phyloP scores from a whole-genome alignment of 2,113 vertebrate species.

The Carassius carassius region DNA sequence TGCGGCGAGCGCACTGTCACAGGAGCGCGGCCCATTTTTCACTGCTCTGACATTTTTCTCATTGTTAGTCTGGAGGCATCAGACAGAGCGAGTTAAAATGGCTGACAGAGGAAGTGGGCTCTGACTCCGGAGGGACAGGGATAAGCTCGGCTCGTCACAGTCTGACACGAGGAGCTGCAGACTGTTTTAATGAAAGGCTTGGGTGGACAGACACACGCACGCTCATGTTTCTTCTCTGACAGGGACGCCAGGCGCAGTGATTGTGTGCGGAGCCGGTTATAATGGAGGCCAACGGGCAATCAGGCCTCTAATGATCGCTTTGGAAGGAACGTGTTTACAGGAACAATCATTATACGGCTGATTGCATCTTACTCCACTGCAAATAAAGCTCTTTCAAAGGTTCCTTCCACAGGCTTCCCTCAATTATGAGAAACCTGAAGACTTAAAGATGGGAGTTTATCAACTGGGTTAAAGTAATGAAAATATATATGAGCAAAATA shows the following conservation, averaged over 20 bases:
- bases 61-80: constrained; percentile 30
- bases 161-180: constrained; percentile 22
- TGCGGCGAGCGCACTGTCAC: constrained; percentile 13
- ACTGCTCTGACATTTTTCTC: constrained; percentile 23
- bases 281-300: neutral
- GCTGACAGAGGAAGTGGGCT: constrained; percentile 33
- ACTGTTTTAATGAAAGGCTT: constrained; percentile 46
- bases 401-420: neutral
- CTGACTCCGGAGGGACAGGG: constrained; percentile 46
- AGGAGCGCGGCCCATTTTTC: neutral
- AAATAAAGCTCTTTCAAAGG: neutral
- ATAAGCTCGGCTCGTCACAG: constrained; percentile 23
- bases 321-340: neutral
- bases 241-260: neutral
- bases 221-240: neutral
- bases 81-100: constrained; percentile 33
- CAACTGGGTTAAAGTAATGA: neutral
- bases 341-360: neutral
- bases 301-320: neutral
- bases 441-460: neutral
- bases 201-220: neutral
- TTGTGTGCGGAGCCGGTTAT: neutral
- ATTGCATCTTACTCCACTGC: neutral
- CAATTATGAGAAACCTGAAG: neutral
- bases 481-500: neutral